A percentile compares a stretch with the other conserved stretches of the same genome.
Evolutionary conservation across 92 coral and sea anemone species (phyloP).

Genomic region (Siderastrea radians): DNA sequence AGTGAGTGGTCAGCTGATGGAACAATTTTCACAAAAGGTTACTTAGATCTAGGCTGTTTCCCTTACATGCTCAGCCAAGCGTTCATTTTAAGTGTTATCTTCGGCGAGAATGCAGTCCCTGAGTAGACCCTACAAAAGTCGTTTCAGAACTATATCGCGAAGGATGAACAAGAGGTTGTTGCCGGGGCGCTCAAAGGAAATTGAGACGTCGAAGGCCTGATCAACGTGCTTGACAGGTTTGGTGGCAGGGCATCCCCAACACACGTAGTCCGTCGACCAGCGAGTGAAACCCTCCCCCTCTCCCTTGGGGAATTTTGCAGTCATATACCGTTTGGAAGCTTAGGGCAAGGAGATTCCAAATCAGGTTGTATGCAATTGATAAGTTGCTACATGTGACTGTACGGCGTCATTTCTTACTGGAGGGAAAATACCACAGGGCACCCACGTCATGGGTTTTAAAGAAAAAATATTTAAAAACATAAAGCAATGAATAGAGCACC

Average conservation of each 20-base stretch:
- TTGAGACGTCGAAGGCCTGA: neutral
- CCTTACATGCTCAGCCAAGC: constrained; percentile 46
- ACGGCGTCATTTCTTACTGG: too few relatives aligned
- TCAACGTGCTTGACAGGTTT: constrained; percentile 5
- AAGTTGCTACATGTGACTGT: too few relatives aligned
- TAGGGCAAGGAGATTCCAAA: too few relatives aligned
- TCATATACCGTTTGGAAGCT: too few relatives aligned
- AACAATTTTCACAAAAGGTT: constrained; percentile 48
- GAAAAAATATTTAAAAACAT: too few relatives aligned
- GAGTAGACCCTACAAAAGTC: constrained; percentile 12
- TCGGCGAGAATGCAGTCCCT: constrained; percentile 13
- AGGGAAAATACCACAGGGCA: too few relatives aligned
- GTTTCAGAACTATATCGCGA: constrained; percentile 34
- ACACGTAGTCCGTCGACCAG: too few relatives aligned
- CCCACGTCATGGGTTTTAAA: too few relatives aligned
- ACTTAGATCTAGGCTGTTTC: constrained; percentile 40
- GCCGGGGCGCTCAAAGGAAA: constrained; percentile 36
- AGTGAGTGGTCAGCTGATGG: constrained; percentile 62
- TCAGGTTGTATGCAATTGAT: too few relatives aligned
- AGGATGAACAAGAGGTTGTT: constrained; percentile 35
- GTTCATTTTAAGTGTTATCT: constrained; percentile 23
- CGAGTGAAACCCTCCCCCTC: too few relatives aligned
- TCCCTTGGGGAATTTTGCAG: too few relatives aligned
- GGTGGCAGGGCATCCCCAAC: constrained; percentile 32
- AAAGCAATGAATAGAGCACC: too few relatives aligned